A percentile compares a stretch with the other conserved stretches of the same genome.
phyloP scores from a whole-genome alignment of 2,113 vertebrate genomes.

The Phocoena sinus region DNA sequence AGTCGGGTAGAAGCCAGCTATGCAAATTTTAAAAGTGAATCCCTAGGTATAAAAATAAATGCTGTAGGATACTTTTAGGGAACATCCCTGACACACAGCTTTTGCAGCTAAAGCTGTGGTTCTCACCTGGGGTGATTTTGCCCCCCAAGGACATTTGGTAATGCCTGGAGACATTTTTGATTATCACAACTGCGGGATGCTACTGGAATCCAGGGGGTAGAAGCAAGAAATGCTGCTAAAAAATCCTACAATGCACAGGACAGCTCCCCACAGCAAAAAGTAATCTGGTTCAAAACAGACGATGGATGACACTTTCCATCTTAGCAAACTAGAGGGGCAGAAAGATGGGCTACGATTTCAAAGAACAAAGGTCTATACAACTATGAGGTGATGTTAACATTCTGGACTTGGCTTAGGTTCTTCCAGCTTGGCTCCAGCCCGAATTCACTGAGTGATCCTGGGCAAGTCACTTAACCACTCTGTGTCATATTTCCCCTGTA shows the following conservation, averaged over 20 bases:
- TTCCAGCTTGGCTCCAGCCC: not conserved
- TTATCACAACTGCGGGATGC: not conserved
- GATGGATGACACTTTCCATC: not conserved
- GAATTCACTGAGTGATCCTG: not conserved
- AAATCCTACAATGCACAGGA: not conserved
- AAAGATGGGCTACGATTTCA: not conserved
- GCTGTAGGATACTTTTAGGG: not conserved
- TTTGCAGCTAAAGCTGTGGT: not conserved
- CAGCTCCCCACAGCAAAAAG: not conserved
- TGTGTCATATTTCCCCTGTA: not conserved
- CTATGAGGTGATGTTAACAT: not conserved
- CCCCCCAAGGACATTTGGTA: not conserved
- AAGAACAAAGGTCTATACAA: not conserved
- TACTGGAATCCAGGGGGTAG: not conserved
- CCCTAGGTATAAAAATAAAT: conserved; percentile 37
- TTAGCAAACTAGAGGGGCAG: not conserved
- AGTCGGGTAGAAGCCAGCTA: conserved; percentile 11
- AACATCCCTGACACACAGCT: not conserved
- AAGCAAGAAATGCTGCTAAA: not conserved
- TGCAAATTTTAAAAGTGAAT: conserved; percentile 48
- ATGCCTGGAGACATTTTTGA: not conserved
- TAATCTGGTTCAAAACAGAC: not conserved
- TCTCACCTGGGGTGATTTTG: not conserved
- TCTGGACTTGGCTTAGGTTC: not conserved
- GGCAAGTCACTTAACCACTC: not conserved